Conservation (phyloP, 2,113 vertebrate species). For the Centropristis striata region DNA sequence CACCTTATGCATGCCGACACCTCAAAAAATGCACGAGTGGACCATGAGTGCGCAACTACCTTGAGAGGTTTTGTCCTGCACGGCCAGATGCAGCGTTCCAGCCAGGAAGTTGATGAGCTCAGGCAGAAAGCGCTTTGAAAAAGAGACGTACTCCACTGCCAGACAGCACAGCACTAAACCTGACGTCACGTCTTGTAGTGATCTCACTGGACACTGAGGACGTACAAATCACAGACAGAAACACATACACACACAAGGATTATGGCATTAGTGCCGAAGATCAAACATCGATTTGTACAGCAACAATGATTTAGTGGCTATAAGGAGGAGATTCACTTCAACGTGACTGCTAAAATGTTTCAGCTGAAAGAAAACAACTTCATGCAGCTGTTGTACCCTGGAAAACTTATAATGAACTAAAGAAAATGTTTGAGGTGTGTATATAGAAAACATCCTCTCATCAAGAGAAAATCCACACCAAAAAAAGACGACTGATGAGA, state of each 20-base stretch:
- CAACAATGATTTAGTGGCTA: neutral
- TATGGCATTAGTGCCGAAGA: neutral
- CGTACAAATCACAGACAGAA: neutral
- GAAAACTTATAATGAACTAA: neutral
- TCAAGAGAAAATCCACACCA: neutral
- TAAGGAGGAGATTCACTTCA: neutral
- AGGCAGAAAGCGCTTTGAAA: conserved; percentile 92
- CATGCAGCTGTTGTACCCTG: neutral
- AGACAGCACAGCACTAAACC: conserved; percentile 91
- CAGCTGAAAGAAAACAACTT: neutral
- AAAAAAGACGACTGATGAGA: neutral
- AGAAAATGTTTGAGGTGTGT: neutral
- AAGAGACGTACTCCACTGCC: conserved; percentile 90
- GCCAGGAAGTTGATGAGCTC: conserved; percentile 93
- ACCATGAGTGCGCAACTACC: conserved; percentile 76
- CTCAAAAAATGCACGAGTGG: neutral
- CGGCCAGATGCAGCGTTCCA: conserved; percentile 90
- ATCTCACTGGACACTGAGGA: conserved; percentile 89
- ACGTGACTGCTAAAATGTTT: neutral
- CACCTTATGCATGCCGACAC: neutral
- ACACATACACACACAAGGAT: neutral
- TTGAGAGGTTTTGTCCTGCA: conserved; percentile 80
- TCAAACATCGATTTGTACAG: neutral
- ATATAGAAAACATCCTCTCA: neutral
- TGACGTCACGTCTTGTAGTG: conserved; percentile 87